Conservation (phyloP, 2,113 vertebrate genomes). For the Poicephalus gulielmi region DNA sequence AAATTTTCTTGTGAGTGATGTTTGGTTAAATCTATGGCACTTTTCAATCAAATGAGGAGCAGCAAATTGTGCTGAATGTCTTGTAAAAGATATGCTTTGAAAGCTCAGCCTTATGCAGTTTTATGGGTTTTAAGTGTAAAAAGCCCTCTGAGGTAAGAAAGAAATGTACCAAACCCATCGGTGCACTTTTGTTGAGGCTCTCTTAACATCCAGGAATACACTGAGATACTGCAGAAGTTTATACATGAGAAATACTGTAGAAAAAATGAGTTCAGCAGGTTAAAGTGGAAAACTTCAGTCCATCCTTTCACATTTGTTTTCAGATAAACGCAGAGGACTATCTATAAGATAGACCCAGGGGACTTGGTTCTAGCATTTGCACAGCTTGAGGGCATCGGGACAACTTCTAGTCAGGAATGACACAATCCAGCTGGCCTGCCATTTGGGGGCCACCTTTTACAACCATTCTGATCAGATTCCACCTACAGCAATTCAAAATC, state of each 20-base stretch:
- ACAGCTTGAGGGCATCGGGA: neutral
- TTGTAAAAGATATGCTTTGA: neutral
- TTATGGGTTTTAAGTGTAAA: neutral
- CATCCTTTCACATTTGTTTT: neutral
- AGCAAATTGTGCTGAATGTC: neutral
- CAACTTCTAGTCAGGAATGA: neutral
- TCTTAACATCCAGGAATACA: neutral
- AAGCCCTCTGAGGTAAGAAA: neutral
- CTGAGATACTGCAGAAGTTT: neutral
- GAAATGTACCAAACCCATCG: neutral
- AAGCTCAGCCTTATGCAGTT: neutral
- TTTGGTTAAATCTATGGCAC: neutral
- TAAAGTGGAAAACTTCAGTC: neutral
- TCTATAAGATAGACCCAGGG: neutral
- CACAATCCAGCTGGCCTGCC: neutral
- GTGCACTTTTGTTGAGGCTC: rapidly evolving
- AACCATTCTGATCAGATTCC: neutral
- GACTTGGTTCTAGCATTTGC: neutral
- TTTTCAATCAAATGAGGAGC: neutral
- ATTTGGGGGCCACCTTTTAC: neutral
- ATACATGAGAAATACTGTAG: neutral
- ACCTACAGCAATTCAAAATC: neutral
- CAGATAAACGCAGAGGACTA: neutral
- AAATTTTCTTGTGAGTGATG: neutral
- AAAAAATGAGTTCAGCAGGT: neutral